Percentiles rank a stretch among this genome's conserved stretches.
Conservation (phyloP, 2,113 vertebrate genomes). For the Gila orcuttii region DNA sequence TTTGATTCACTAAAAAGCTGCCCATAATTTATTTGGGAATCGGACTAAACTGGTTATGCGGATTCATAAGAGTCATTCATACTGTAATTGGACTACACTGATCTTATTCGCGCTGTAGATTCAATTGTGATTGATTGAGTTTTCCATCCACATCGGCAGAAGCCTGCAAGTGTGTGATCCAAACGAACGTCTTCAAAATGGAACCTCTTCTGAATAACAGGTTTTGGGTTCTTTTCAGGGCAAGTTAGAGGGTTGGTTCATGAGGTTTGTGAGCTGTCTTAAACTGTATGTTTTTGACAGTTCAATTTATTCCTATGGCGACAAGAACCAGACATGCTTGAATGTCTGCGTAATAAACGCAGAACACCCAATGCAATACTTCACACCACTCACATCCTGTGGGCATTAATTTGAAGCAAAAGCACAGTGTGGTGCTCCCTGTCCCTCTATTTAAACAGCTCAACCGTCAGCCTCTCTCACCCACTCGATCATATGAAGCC, state of each 20-base stretch:
- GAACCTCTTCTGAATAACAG: neutral
- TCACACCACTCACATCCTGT: slow-evolving; percentile 2
- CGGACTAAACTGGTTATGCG: neutral
- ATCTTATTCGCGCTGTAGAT: neutral
- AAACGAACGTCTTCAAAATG: neutral
- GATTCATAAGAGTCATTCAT: neutral
- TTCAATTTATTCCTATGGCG: slow-evolving; percentile 42
- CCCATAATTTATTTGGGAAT: neutral
- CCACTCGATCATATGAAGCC: slow-evolving; percentile 13
- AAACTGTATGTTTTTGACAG: slow-evolving; percentile 33
- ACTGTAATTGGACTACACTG: neutral
- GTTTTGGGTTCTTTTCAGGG: neutral
- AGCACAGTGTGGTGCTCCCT: neutral
- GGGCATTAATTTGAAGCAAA: slow-evolving; percentile 17
- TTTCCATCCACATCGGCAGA: neutral
- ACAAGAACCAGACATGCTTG: slow-evolving; percentile 18
- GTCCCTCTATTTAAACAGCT: neutral
- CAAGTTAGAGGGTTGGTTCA: neutral
- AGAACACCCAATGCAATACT: slow-evolving; percentile 9
- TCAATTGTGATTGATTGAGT: neutral
- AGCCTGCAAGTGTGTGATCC: neutral
- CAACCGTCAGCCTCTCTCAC: neutral
- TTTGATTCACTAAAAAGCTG: neutral
- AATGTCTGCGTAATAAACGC: slow-evolving; percentile 28
- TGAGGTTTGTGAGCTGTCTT: neutral